phyloP scores from a whole-genome alignment of 2,888 invertebrate genomes.

The Pardosa pseudoannulata region DNA sequence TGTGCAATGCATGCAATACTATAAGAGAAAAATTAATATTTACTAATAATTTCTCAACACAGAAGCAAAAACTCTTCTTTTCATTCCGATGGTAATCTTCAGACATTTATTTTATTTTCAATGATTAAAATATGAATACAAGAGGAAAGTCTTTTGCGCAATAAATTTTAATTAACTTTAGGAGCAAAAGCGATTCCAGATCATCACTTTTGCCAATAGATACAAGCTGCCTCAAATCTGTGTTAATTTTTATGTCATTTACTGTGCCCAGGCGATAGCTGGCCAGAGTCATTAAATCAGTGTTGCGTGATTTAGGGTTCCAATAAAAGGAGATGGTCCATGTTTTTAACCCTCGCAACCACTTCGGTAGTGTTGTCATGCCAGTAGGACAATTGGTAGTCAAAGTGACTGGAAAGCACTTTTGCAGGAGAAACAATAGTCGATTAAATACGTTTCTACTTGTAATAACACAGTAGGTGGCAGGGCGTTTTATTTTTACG shows the following conservation, averaged over 20 bases:
- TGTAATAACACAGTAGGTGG: conserved; percentile 33
- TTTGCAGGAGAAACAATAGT: conserved; percentile 56
- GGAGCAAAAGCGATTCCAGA: no score
- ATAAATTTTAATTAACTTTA: no score
- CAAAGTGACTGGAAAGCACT: conserved; percentile 66
- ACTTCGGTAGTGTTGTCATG: conserved; percentile 57
- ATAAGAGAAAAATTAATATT: no score
- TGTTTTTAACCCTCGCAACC: conserved; percentile 30
- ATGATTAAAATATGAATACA: no score
- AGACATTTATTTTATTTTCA: no score
- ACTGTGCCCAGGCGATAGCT: neutral
- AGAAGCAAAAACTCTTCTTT: no score
- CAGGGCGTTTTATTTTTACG: conserved; percentile 35
- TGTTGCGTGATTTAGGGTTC: conserved; percentile 52
- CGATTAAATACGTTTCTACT: conserved; percentile 55
- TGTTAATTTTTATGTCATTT: conserved; percentile 32
- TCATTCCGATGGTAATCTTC: no score
- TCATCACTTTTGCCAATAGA: no score
- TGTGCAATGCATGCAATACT: no score
- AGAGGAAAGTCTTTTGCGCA: no score
- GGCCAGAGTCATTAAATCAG: conserved; percentile 51
- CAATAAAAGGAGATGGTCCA: conserved; percentile 62
- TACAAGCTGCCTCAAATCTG: no score
- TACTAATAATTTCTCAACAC: no score
- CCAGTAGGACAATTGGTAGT: conserved; percentile 67